phyloP scores from a whole-genome alignment of 1,140 invertebrate genomes.

The Thaumetopoea pityocampa region DNA sequence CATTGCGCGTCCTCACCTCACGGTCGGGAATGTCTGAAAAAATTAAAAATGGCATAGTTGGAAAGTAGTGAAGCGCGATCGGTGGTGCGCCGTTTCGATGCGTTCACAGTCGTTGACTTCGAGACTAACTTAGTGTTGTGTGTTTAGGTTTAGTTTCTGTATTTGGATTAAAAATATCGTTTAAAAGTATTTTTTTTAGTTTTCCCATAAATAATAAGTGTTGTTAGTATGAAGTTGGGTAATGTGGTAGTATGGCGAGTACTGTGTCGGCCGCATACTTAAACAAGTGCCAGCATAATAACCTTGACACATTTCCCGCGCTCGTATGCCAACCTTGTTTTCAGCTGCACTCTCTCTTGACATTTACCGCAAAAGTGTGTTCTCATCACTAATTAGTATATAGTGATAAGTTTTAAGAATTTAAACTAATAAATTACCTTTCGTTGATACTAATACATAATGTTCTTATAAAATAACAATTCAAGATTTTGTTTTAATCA shows the following conservation, averaged over 20 bases:
- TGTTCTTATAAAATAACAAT: conserved; percentile 5
- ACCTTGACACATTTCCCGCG: conserved; percentile 73
- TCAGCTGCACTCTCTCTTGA: conserved; percentile 65
- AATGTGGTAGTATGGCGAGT: conserved; percentile 32
- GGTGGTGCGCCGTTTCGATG: conserved; percentile 14
- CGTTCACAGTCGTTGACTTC: conserved; percentile 16
- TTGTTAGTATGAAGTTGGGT: conserved; percentile 4
- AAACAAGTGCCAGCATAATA: conserved; percentile 48
- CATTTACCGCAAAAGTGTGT: conserved; percentile 44
- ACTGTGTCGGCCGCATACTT: conserved; percentile 52
- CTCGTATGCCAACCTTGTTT: conserved; percentile 61
- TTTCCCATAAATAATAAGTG: conserved; percentile 2
- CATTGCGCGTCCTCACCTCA: conserved; percentile 39
- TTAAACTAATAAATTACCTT: conserved; percentile 2
- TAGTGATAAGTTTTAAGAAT: conserved; percentile 1
- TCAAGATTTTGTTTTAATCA: conserved; percentile 13
- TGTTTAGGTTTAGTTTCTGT: conserved; percentile 30
- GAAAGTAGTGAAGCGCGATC: conserved; percentile 36
- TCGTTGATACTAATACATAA: conserved; percentile 10
- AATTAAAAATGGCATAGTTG: conserved; percentile 61
- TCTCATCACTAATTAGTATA: conserved; percentile 31
- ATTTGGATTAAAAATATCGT: conserved; percentile 14
- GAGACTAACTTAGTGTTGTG: conserved; percentile 28
- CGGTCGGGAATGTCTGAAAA: conserved; percentile 49
- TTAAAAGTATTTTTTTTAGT: conserved; percentile 6